phyloP scores from a whole-genome alignment of 2,888 invertebrate genomes.

The Gymnoscelis rufifasciata region DNA sequence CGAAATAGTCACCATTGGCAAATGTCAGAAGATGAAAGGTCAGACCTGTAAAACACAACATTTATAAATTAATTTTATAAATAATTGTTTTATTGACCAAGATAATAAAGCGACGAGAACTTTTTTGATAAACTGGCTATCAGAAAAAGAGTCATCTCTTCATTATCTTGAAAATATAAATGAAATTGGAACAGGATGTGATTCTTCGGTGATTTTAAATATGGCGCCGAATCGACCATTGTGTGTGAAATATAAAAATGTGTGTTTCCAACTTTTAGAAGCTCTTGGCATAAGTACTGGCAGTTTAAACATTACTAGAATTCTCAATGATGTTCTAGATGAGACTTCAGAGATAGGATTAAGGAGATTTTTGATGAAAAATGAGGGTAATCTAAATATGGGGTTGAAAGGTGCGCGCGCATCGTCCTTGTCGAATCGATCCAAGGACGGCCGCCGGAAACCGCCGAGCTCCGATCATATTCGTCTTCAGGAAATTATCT shows the following conservation, averaged over 20 bases:
- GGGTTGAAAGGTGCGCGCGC: conserved; percentile 53
- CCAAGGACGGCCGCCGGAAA: conserved; percentile 59
- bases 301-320: too few species aligned
- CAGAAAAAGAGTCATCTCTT: conserved; percentile 1
- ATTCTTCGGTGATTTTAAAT: conserved; percentile 4
- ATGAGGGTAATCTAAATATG: conserved; percentile 31
- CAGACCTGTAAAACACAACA: too few species aligned
- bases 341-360: too few species aligned
- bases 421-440: conserved; percentile 66
- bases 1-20: too few species aligned
- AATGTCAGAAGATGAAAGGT: too few species aligned
- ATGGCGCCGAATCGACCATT: conserved; percentile 3
- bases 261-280: too few species aligned
- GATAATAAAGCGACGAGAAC: too few species aligned
- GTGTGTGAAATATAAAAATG: too few species aligned
- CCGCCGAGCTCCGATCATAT: conserved; percentile 17
- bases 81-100: too few species aligned
- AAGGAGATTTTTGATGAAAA: conserved; percentile 1
- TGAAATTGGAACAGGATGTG: conserved; percentile 8
- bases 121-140: too few species aligned
- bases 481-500: background rate
- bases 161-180: conserved; percentile 16
- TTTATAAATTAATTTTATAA: too few species aligned
- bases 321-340: background rate
- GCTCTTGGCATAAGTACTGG: too few species aligned